These are phyloP conservation scores for Catocala fraxini DNA, from an alignment of 2,888 invertebrate species.

Conservation along the genomic window DNA sequence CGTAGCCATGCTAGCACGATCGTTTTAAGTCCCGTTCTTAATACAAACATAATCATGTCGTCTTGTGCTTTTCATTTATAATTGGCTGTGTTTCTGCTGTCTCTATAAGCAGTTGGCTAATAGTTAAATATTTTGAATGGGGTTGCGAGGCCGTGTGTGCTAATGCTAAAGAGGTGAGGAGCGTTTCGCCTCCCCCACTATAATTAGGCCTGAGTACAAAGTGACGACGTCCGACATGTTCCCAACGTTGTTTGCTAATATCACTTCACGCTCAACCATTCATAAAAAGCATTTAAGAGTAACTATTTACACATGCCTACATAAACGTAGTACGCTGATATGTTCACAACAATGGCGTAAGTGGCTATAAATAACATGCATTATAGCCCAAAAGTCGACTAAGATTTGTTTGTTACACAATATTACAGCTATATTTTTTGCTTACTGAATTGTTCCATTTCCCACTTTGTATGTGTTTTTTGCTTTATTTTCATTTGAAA, in stretches of 20 bases:
- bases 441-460: neutral
- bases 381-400: slow-evolving; percentile 17
- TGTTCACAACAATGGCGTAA: slow-evolving; percentile 32
- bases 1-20: too few relatives aligned
- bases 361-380: slow-evolving; percentile 41
- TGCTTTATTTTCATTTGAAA: slow-evolving; percentile 2
- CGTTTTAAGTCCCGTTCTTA: too few relatives aligned
- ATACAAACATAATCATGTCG: too few relatives aligned
- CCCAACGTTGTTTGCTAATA: slow-evolving; percentile 55
- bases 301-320: slow-evolving; percentile 20
- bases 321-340: neutral
- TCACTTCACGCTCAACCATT: slow-evolving; percentile 52
- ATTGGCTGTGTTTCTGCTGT: neutral
- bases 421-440: slow-evolving; percentile 14
- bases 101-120: slow-evolving; percentile 28
- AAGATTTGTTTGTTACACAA: slow-evolving; percentile 15
- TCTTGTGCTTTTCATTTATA: too few relatives aligned
- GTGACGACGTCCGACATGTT: slow-evolving; percentile 51
- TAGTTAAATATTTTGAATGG: slow-evolving; percentile 38
- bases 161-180: slow-evolving; percentile 18
- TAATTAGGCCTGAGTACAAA: slow-evolving; percentile 60
- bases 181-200: slow-evolving; percentile 50
- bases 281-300: slow-evolving; percentile 45
- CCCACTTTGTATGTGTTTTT: neutral
- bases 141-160: slow-evolving; percentile 31